phyloP scores from a whole-genome alignment of 1,140 invertebrate species.

The Pachypsylla venusta region DNA sequence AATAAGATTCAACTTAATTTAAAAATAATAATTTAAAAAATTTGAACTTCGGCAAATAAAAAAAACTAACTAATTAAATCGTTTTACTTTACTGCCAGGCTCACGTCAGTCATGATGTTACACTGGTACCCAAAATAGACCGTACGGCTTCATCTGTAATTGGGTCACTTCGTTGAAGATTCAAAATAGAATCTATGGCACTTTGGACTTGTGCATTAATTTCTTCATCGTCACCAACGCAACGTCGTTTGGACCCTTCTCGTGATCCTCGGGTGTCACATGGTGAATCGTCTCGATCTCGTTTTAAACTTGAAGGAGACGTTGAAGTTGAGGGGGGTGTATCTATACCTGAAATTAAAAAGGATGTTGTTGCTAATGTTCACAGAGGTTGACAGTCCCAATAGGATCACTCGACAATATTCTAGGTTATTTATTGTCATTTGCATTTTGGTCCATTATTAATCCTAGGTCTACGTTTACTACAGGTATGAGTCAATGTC shows the following conservation, averaged over 20 bases:
- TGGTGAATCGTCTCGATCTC: conserved; percentile 30
- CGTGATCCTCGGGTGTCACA: not conserved
- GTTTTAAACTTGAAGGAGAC: conserved; percentile 29
- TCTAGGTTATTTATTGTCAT: too few species aligned
- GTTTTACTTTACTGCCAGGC: too few species aligned
- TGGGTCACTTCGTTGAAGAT: conserved; percentile 39
- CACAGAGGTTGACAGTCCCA: too few species aligned
- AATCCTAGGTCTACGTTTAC: too few species aligned
- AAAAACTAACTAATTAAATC: too few species aligned
- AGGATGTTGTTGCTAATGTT: too few species aligned
- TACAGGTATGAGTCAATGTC: too few species aligned
- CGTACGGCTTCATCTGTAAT: conserved; percentile 39
- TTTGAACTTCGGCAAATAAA: too few species aligned
- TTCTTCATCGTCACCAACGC: conserved; percentile 28
- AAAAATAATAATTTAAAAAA: too few species aligned
- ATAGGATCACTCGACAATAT: too few species aligned
- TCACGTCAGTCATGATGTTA: not conserved
- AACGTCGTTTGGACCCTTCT: not conserved
- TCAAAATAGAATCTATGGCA: conserved; percentile 60
- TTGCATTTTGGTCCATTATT: too few species aligned
- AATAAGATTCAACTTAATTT: too few species aligned
- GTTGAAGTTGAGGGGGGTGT: not conserved
- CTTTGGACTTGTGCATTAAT: conserved; percentile 60
- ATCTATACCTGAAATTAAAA: conserved; percentile 5
- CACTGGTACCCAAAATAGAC: conserved; percentile 32